These are phyloP conservation scores for Urocolius indicus DNA, from an alignment of 2,113 vertebrate genomes.

Conservation along the genomic window DNA sequence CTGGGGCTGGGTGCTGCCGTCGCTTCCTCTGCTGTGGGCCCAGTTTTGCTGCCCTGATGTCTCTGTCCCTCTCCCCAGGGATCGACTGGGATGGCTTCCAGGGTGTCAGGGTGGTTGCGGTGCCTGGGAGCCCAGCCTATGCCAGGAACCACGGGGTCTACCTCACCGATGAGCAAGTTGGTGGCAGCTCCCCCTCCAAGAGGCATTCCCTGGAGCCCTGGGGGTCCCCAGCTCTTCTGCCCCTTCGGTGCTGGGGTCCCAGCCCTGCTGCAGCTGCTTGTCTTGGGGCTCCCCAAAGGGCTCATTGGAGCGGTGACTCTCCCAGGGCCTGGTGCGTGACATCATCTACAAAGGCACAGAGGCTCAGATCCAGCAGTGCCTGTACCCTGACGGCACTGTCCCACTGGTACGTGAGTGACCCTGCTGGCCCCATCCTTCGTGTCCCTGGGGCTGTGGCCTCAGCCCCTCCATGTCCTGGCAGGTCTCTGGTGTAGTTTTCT, in stretches of 20 bases:
- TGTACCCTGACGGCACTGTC: slow-evolving; percentile 82
- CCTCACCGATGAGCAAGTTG: slow-evolving; percentile 81
- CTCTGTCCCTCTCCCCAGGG: slow-evolving; percentile 59
- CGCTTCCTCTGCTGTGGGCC: rapidly evolving
- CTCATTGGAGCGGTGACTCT: background rate
- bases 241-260: background rate
- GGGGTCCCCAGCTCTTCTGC: rapidly evolving
- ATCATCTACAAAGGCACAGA: slow-evolving; percentile 87
- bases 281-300: background rate
- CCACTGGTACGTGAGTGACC: slow-evolving; percentile 79
- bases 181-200: background rate
- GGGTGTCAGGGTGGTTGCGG: slow-evolving; percentile 85
- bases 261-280: background rate
- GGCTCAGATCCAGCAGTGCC: slow-evolving; percentile 79
- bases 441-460: background rate
- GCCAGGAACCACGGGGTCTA: slow-evolving; percentile 91
- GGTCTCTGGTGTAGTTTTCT: slow-evolving; percentile 94
- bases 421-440: rapidly evolving
- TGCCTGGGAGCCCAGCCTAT: slow-evolving; percentile 84
- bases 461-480: slow-evolving; percentile 32
- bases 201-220: background rate
- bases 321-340: slow-evolving; percentile 82
- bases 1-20: rapidly evolving
- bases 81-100: slow-evolving; percentile 85
- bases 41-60: background rate